Base-by-base conservation (phyloP, 2,113 vertebrate species). In the Phalacrocorax brasilianus region DNA sequence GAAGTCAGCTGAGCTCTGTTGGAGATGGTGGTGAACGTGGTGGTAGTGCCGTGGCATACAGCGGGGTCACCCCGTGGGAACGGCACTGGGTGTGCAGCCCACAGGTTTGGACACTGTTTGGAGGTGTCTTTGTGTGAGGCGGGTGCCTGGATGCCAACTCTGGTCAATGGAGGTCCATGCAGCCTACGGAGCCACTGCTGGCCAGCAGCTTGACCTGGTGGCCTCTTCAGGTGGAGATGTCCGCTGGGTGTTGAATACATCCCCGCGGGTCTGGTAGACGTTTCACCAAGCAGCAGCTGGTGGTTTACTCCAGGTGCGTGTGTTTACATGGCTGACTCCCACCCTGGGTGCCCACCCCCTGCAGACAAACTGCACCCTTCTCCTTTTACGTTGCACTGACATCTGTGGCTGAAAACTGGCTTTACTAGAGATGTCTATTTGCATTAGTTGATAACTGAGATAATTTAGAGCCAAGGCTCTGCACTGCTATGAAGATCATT, bases 131-230 rank as follows among this genome's bases (percentile, higher is more conserved):
- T n/a, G 45, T 33, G 56, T 8, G 56, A 73, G 7, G 12, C 11
- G 47, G 32, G 30, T 40, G 27, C 47, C 71, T 52, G 33, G 19
- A 22, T 17, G 26, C 21, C 35, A 44, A 2, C 44, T 23, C 26
- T 5, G 20, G 32, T 72, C 63, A 42, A 6, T 4, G 55, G 24
- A 2, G 7, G 63, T 35, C 67, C 42, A 5, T 0, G 11, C 3
- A 33, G n/a, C 26, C 26, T 4, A 14, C 2, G 33, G 67, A 62
- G 71, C 32, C 23, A 17, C 35, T 22, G 27, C 26, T 52, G 77
- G 61, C 35, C 79, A 22, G 5, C 5, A 2, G 6, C 30, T n/a
- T n/a, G 23, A 33, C 18, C 20, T 14, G 18, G 13, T 33, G 63
- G 27, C 77, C 63, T 59, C n/a, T 12, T 23, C 32, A n/a, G 49